Percentiles rank a stretch among this genome's conserved stretches.
phyloP scores from a whole-genome alignment of 2,113 vertebrate species.

The Phrynosoma blainvillii region DNA sequence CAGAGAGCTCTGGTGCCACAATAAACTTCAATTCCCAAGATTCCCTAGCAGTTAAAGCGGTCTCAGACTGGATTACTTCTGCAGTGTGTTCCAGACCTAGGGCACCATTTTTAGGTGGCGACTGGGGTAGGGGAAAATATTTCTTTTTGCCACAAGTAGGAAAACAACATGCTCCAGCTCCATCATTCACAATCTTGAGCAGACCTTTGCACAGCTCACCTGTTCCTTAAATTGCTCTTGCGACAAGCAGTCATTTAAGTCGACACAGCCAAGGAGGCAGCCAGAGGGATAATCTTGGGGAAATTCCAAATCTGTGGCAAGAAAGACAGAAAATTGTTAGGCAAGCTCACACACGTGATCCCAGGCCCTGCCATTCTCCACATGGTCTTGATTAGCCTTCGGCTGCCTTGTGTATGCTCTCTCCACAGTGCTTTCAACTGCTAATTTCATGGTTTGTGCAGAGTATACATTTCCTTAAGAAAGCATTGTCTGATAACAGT shows the following conservation, averaged over 20 bases:
- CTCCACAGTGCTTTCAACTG: conserved; percentile 7
- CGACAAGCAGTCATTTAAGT: conserved; percentile 88
- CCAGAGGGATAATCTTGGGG: conserved; percentile 91
- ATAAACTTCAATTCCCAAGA: no score
- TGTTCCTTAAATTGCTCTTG: conserved; percentile 92
- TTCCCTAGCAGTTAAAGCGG: no score
- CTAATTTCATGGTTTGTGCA: conserved; percentile 31
- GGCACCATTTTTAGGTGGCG: neutral
- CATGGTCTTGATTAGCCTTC: conserved; percentile 27
- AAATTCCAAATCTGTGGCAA: conserved; percentile 84
- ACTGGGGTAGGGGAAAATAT: fast-evolving
- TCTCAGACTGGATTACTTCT: no score
- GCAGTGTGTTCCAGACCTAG: no score
- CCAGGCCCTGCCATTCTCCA: conserved; percentile 17
- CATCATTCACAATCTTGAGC: no score
- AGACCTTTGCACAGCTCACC: conserved; percentile 75
- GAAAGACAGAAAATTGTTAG: conserved; percentile 50
- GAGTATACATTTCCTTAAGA: neutral
- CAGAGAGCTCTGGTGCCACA: no score
- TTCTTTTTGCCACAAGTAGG: neutral
- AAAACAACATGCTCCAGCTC: neutral
- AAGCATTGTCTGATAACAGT: neutral
- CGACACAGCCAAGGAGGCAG: conserved; percentile 92
- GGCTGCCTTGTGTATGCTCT: neutral
- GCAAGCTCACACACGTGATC: conserved; percentile 3